Base-by-base conservation (phyloP, 2,797 vertebrate genomes). In the Triplophysa bombifrons region DNA sequence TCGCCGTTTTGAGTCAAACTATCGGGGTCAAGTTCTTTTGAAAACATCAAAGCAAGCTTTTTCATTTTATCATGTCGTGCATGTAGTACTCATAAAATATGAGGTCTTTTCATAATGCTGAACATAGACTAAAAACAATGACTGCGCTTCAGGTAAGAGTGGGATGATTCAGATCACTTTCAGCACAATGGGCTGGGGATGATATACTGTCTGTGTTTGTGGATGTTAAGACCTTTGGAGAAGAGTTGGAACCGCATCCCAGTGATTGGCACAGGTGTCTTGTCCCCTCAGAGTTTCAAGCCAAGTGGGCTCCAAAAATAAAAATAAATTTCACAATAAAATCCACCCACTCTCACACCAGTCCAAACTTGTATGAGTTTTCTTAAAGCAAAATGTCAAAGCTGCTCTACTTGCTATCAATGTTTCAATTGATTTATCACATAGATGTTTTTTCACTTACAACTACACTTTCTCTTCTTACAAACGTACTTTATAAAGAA, bases 11-110 rank as follows among this genome's bases (percentile, higher is more conserved):
- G 74, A 69, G 50, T 76, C 2, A 61, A 50, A 56, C 55, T 71
- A 22, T 74, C 56, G 71, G 55, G 83, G 80, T 81, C 72, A 72
- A 83, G 74, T 73, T 77, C 80, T 82, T 67, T 60, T 76, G 65
- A 73, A 80, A 53, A 68, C 80, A 82, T 78, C 51, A 80, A 71
- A 84, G 46, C 22, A 61, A 53, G 19, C 53, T 34, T 72, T 63
- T 67, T 48, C 55, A 74, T 70, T 78, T 68, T 16, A 71, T 30
- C 20, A 55, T 2, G 11, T 27, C 20, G 65, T 25, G 16, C 27
- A n/a, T 8, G 17, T 19, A 6, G 53, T 30, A 44, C 58, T 38
- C 27, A 66, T 66, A 64, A 27, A 65, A 55, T 56, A 75, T 61
- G 63, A 67, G 60, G 46, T 55, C 2, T 13, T 14, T 66, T 64